Conservation (phyloP, 2,888 invertebrate species). For the Papilio demoleus region DNA sequence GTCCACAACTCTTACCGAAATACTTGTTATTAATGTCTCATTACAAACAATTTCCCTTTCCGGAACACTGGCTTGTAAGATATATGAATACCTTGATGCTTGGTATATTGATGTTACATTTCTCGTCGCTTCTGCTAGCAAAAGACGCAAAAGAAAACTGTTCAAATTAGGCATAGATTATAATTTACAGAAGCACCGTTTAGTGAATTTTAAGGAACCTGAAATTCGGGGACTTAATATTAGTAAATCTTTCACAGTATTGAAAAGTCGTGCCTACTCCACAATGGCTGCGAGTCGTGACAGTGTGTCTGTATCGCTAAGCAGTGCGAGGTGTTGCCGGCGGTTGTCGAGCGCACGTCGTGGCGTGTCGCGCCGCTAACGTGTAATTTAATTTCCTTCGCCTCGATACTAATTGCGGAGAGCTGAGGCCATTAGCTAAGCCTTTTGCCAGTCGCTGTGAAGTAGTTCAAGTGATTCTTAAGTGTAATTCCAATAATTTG, state of each 20-base stretch:
- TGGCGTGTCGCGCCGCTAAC: slow-evolving; percentile 39
- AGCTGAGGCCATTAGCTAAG: slow-evolving; percentile 38
- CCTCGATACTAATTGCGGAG: slow-evolving; percentile 38
- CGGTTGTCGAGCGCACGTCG: slow-evolving; percentile 33
- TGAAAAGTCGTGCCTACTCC: not conserved
- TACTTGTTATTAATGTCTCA: slow-evolving; percentile 44
- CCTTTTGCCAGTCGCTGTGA: slow-evolving; percentile 37
- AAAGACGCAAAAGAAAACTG: too few species aligned
- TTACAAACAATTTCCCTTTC: slow-evolving; percentile 44
- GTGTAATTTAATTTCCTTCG: slow-evolving; percentile 41
- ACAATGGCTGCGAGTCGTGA: not conserved
- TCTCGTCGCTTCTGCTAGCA: too few species aligned
- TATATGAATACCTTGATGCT: not conserved
- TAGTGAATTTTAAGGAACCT: not conserved
- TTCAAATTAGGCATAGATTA: not conserved
- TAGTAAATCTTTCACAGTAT: not conserved
- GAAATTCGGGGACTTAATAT: not conserved
- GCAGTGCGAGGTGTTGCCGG: slow-evolving; percentile 23
- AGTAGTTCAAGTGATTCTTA: slow-evolving; percentile 40
- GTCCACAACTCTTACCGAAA: slow-evolving; percentile 43
- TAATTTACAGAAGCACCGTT: not conserved
- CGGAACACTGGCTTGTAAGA: slow-evolving; percentile 27
- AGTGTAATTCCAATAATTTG: slow-evolving; percentile 33
- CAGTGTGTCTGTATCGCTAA: slow-evolving; percentile 4
- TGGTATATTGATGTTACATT: too few species aligned